Conservation (phyloP, 2,797 vertebrate species). For the Lithobates sylvaticus region DNA sequence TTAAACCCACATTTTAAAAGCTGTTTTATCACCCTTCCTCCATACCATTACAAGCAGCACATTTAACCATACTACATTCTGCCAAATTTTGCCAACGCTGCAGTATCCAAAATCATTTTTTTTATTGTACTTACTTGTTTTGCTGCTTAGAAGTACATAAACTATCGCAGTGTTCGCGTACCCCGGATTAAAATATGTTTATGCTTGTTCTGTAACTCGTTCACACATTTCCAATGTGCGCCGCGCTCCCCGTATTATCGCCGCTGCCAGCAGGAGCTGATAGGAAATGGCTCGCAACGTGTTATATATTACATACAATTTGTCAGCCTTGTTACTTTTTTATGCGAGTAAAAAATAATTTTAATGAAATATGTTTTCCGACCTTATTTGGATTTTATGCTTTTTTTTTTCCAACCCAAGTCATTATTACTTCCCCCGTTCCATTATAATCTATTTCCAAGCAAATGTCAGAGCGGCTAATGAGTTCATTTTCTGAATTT, state of each 20-base stretch:
- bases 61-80: background rate
- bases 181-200: slow-evolving; percentile 41
- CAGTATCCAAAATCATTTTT: slow-evolving; percentile 28
- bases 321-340: slow-evolving; percentile 40
- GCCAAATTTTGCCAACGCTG: slow-evolving; percentile 7
- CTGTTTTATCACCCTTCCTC: too few relatives aligned
- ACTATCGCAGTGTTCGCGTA: slow-evolving; percentile 41
- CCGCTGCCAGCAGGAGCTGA: background rate
- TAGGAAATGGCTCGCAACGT: slow-evolving; percentile 17
- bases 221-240: background rate
- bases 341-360: slow-evolving; percentile 52
- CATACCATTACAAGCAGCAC: slow-evolving; percentile 4
- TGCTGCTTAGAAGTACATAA: slow-evolving; percentile 46
- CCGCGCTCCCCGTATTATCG: slow-evolving; percentile 22
- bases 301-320: slow-evolving; percentile 53
- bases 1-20: slow-evolving; percentile 4
- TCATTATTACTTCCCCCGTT: slow-evolving; percentile 50
- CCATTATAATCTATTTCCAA: slow-evolving; percentile 57
- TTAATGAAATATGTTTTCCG: slow-evolving; percentile 55
- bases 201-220: background rate
- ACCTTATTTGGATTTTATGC: slow-evolving; percentile 59
- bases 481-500: slow-evolving; percentile 61
- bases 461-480: slow-evolving; percentile 59
- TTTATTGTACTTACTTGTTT: slow-evolving; percentile 47
- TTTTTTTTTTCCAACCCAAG: slow-evolving; percentile 56